Conservation (phyloP, 2,113 vertebrate genomes). For the Corythornis cristatus region DNA sequence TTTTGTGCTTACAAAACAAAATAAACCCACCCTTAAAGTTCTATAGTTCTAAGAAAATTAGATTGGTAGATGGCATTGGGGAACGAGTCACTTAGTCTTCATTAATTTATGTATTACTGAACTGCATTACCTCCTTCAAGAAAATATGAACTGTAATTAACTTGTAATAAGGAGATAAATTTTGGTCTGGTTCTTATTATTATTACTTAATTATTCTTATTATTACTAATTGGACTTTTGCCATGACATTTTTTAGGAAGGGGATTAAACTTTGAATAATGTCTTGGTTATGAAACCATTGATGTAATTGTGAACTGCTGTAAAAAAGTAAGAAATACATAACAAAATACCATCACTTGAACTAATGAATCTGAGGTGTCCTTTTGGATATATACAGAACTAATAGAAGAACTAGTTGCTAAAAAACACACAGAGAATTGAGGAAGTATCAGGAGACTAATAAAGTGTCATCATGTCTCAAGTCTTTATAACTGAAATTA, state of each 20-base stretch:
- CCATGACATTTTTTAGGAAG: constrained; percentile 19
- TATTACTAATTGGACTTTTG: background rate
- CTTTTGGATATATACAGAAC: constrained; percentile 22
- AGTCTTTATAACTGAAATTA: constrained; percentile 33
- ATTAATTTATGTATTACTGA: background rate
- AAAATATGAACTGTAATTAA: constrained; percentile 17
- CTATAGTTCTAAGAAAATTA: background rate
- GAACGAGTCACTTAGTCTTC: background rate
- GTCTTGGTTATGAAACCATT: constrained; percentile 24
- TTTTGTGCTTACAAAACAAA: background rate
- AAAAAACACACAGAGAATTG: background rate
- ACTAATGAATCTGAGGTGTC: background rate
- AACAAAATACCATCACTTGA: constrained; percentile 15
- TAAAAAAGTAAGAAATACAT: constrained; percentile 31
- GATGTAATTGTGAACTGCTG: constrained; percentile 34
- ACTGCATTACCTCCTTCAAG: background rate
- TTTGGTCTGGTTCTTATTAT: background rate
- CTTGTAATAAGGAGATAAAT: constrained; percentile 13
- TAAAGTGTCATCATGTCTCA: background rate
- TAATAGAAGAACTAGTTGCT: background rate
- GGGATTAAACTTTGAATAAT: constrained; percentile 41
- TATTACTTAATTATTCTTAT: no score
- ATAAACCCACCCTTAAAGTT: background rate
- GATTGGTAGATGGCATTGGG: background rate
- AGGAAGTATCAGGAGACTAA: constrained; percentile 15